Evolutionary conservation across 2,888 invertebrate genomes (phyloP), one percentile per base, ranked within the genome.

Genomic region (Zootermopsis nevadensis): DNA sequence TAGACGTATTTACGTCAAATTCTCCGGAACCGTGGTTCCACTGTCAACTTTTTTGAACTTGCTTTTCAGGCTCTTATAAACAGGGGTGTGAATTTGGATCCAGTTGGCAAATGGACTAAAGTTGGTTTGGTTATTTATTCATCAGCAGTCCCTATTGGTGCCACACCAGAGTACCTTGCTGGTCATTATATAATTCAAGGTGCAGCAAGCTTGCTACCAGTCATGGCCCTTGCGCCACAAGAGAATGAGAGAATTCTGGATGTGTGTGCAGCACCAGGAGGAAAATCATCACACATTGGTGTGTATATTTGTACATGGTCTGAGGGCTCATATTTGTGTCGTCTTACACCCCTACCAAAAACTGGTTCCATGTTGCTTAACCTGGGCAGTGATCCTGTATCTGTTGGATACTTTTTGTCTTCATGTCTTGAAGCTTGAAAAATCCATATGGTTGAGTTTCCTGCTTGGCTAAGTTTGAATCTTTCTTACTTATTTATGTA

Each of bases 251-350:
- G 94, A 86, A 94, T 99, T 86, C 91, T 99, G 53, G 99, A 99
- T 88, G 96, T 99, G 98, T 97, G 98, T 89, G 94, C 99, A 0
- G 99, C 99, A 0, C 99, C 99, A 0, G 99, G 99, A 77, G 99
- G 99, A 15, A 99, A 99, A 91, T 97, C 99, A 0, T 97, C 98
- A 0, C 98, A 99, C 89, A 98, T 99, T 84, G 93, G 92, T 91
- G 87, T 86, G 82, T 72, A 60, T 27, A 27, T 60, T 60, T n/a
- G 60, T 60, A 27, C 19, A 48, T 12, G 3, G 48, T 48, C 19
- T 48, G 3, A 15, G 15, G 15, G 19, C 19, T 48, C 15, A 48
- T 48, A 19, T 48, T 19, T 19, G 15, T 48, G 48, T n/a, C n/a
- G n/a, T n/a, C n/a, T n/a, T n/a, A n/a, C n/a, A n/a, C n/a, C n/a